Conservation (phyloP, 2,888 invertebrate species). For the Pogonocherus hispidulus region DNA sequence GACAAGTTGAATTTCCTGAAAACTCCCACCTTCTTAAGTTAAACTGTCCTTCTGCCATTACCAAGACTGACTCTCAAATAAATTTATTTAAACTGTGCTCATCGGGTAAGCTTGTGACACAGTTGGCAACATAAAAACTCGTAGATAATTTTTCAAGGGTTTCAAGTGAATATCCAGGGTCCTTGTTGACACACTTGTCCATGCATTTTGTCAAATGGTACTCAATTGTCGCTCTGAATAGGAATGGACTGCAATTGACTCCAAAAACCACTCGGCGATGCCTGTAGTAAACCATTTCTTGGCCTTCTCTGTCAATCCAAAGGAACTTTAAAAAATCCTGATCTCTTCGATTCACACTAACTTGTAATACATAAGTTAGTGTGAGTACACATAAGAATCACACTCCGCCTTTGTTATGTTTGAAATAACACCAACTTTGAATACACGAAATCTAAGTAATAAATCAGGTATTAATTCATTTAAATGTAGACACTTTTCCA, state of each 20-base stretch:
- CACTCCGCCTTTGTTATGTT: too few relatives aligned
- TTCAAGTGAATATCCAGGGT: conserved; percentile 6
- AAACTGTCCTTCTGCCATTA: background rate
- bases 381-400: too few relatives aligned
- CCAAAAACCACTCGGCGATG: too few relatives aligned
- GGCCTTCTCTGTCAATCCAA: too few relatives aligned
- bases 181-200: background rate
- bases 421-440: too few relatives aligned
- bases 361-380: too few relatives aligned
- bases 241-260: too few relatives aligned
- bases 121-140: conserved; percentile 19
- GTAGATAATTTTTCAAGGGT: conserved; percentile 7
- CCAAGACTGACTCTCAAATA: background rate
- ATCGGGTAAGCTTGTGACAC: conserved; percentile 6
- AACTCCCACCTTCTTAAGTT: conserved; percentile 12
- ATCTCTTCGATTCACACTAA: too few relatives aligned
- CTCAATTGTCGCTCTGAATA: conserved; percentile 21
- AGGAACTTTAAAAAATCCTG: too few relatives aligned
- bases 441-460: too few relatives aligned
- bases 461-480: too few relatives aligned
- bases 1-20: conserved; percentile 10
- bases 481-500: conserved; percentile 36
- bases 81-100: background rate
- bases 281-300: too few relatives aligned
- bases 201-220: conserved; percentile 15